Evolutionary conservation across 2,888 invertebrate genomes (phyloP).

Genomic region (Eurytoma californica): DNA sequence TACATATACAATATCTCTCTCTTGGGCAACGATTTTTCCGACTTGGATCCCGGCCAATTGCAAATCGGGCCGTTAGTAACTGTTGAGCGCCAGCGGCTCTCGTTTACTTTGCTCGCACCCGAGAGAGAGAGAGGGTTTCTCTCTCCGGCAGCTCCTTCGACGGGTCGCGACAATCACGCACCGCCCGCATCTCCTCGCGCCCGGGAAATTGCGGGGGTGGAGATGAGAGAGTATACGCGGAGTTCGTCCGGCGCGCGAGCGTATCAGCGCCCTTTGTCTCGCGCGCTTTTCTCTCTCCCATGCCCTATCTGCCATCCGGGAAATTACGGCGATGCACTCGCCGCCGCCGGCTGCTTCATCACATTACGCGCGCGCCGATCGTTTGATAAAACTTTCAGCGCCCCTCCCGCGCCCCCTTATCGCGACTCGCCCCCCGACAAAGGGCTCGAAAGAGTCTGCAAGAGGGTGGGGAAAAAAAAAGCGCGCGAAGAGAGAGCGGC

Average conservation of each 20-base stretch:
- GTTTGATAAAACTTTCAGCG: constrained; percentile 44
- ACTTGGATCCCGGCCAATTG: constrained; percentile 70
- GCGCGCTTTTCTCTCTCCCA: constrained; percentile 12
- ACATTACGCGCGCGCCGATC: constrained; percentile 43
- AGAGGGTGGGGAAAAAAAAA: too few species aligned
- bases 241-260: too few species aligned
- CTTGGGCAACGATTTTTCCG: too few species aligned
- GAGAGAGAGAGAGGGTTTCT: not conserved
- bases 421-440: not conserved
- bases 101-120: constrained; percentile 63
- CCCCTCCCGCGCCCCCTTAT: constrained; percentile 11
- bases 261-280: not conserved
- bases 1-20: too few species aligned
- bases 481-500: not conserved
- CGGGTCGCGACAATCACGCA: too few species aligned
- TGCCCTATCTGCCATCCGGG: constrained; percentile 52
- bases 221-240: too few species aligned
- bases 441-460: not conserved
- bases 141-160: too few species aligned
- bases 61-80: constrained; percentile 70
- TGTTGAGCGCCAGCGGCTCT: constrained; percentile 71
- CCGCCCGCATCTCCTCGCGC: not conserved
- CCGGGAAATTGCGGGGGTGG: not conserved
- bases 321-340: constrained; percentile 58
- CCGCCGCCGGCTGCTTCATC: constrained; percentile 52